These are phyloP conservation scores for Ptychoptera albimana DNA, from an alignment of 2,888 invertebrate species.

Conservation along the genomic window DNA sequence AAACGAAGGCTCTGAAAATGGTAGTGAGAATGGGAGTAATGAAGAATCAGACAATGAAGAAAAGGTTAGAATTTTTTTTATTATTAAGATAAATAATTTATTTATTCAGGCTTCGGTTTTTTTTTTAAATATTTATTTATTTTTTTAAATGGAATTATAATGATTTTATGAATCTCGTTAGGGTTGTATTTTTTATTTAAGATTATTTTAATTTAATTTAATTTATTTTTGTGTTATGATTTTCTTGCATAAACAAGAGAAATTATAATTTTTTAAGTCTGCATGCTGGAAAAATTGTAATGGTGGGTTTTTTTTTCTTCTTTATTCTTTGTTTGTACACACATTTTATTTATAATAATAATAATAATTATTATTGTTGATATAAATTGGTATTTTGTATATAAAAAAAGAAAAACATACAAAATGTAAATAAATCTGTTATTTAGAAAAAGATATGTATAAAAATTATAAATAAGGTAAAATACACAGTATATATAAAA, in stretches of 20 bases:
- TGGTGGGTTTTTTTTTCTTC: neutral
- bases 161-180: too few species aligned
- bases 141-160: slow-evolving; percentile 31
- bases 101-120: neutral
- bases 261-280: too few species aligned
- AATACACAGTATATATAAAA: neutral
- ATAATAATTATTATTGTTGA: neutral
- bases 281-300: slow-evolving; percentile 17
- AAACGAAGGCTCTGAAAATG: slow-evolving; percentile 53
- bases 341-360: slow-evolving; percentile 32
- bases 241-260: too few species aligned
- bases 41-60: slow-evolving; percentile 83
- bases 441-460: neutral
- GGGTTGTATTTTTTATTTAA: too few species aligned
- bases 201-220: too few species aligned
- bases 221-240: too few species aligned
- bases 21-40: slow-evolving; percentile 67
- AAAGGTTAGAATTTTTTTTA: slow-evolving; percentile 37
- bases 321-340: neutral
- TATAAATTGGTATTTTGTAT: neutral
- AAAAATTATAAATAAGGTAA: neutral
- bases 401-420: neutral
- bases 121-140: neutral
- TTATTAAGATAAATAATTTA: neutral
- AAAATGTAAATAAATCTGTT: neutral